Evolutionary conservation across 2,797 vertebrate genomes (phyloP), one percentile per base, ranked within the genome.

Genomic region (Labeo calbasu): DNA sequence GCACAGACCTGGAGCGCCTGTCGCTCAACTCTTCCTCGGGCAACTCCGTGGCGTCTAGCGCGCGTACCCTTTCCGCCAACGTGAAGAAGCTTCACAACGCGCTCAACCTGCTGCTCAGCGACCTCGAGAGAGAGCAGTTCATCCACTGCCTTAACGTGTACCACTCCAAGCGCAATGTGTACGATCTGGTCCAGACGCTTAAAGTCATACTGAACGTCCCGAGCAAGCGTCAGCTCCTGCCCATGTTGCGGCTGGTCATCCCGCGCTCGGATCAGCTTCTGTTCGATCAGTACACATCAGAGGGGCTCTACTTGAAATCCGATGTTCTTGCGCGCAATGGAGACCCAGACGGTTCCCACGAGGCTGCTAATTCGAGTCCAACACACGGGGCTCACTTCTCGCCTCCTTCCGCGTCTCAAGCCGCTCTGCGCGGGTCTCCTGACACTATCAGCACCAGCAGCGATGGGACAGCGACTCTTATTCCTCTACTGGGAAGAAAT

Each of bases 211-310:
- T 99, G 81, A 96, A 98, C 91, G 96, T 95, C 73, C 97, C 96
- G 79, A 95, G 94, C 90, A 97, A 98, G 90, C 92, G 97, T 51
- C 97, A 98, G 91, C 96, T 99, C 76, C 94, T 99, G 81, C 98
- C 98, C 87, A 95, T 99, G 96, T 94, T 99, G 85, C 96, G 98
- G 21, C 93, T 98, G 85, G 98, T 99, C 87, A 97, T 99, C 87
- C 98, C 98, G 14, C 96, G 97, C 86, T 98, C 98, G 0, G 98
- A 99, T 91, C 98, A 99, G 95, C 96, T 99, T 2, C 96, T 99
- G 77, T 99, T 99, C 86, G 98, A 99, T 89, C 98, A 97, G 87
- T 99, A 99, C 91, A 99, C 98, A 0, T 97, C 97, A 1, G 97
- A 99, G 91, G 98, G 98, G 63, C 96, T 97, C 61, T 98, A 97